Evolutionary conservation across 2,888 invertebrate genomes (phyloP), one percentile per base, ranked within the genome.

Genomic region (Dryomyza anilis): DNA sequence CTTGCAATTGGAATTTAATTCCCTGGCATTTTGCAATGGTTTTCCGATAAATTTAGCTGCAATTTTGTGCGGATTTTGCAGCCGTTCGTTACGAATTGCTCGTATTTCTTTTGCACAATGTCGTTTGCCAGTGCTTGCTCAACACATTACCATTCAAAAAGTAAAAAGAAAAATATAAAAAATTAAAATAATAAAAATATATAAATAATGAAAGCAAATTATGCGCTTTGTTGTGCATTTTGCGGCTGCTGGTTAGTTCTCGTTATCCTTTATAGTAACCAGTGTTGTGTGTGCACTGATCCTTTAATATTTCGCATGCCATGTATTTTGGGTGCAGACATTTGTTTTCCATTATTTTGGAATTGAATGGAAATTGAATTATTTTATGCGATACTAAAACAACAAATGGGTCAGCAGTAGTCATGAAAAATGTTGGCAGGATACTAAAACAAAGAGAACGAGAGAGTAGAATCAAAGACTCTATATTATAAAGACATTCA

Each of bases 321-420:
- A 10, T 27, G 30, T 19, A 19, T 53, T 53, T 25, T n/a, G n/a
- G n/a, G n/a, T n/a, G 25, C 10, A 61, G 53, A 61, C n/a, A 52
- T 61, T 53, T 52, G 52, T 43, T 53, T 61, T 52, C 53, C 43
- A 61, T 61, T 61, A 61, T 61, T 52, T 61, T n/a, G 16, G 61
- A 50, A 61, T 61, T 61, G 53, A 53, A 61, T 39, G 29, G 21
- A 53, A 61, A 52, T 61, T 61, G 52, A 53, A 61, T 61, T 61
- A 39, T 52, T 52, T 50, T 29, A 61, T 43, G 27, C 43, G 27
- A 33, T n/a, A n/a, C n/a, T n/a, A n/a, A n/a, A n/a, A n/a, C n/a
- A n/a, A n/a, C n/a, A n/a, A 25, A 12, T 5, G 14, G 25, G 27
- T 14, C 12, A n/a, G 1, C 27, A 23, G 50, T n/a, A n/a, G n/a